Conservation (phyloP, 2,888 invertebrate genomes). For the Macropis europaea region DNA sequence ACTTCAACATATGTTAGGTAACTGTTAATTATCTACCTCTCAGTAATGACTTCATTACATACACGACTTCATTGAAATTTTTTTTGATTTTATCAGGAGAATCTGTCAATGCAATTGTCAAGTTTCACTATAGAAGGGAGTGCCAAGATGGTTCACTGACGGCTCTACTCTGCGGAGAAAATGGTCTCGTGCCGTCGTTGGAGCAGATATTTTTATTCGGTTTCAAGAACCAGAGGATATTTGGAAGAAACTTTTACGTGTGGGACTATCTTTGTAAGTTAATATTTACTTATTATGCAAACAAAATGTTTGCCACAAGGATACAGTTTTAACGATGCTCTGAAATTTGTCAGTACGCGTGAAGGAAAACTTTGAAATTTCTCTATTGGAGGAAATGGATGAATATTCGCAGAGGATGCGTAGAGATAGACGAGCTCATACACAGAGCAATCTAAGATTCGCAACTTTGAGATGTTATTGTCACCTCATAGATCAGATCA, state of each 20-base stretch:
- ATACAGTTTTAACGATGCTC: too few species aligned
- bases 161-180: conserved; percentile 95
- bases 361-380: conserved; percentile 90
- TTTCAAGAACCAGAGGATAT: conserved; percentile 95
- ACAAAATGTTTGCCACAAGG: too few species aligned
- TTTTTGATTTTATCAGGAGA: conserved; percentile 84
- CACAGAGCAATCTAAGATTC: conserved; percentile 74
- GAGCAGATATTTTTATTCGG: conserved; percentile 98
- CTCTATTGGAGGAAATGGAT: conserved; percentile 84
- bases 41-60: too few species aligned
- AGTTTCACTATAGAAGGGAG: conserved; percentile 95
- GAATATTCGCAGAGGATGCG: conserved; percentile 76
- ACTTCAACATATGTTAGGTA: conserved; percentile 88
- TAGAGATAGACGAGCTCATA: conserved; percentile 68
- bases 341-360: conserved; percentile 83
- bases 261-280: conserved; percentile 98
- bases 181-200: conserved; percentile 94
- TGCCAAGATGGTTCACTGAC: conserved; percentile 92
- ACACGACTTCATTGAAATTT: too few species aligned
- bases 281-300: too few species aligned
- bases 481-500: conserved; percentile 93
- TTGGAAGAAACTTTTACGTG: conserved; percentile 96
- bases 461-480: conserved; percentile 93
- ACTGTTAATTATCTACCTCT: conserved; percentile 28
- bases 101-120: conserved; percentile 97